Conservation (phyloP, 2,113 vertebrate species). For the Gyps fulvus region DNA sequence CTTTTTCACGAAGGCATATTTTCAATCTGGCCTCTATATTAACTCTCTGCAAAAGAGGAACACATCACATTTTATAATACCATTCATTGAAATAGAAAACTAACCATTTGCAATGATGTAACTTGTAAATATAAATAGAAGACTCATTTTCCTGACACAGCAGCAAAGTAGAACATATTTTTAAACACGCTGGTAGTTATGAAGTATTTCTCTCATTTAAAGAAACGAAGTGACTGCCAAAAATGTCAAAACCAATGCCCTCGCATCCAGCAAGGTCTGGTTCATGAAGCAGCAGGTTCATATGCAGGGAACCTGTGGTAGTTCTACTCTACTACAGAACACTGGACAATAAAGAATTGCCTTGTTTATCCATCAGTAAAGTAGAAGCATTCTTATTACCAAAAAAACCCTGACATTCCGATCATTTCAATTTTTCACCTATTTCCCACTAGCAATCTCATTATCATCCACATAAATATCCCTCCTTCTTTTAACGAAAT, state of each 20-base stretch:
- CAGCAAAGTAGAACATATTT: neutral
- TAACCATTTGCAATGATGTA: neutral
- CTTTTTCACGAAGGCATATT: neutral
- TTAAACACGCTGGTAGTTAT: neutral
- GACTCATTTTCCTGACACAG: neutral
- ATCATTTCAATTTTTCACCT: neutral
- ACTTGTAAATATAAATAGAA: constrained; percentile 42
- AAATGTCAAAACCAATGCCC: neutral
- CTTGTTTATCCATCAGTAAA: neutral
- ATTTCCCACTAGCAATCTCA: neutral
- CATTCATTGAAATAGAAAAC: neutral
- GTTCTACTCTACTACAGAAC: neutral
- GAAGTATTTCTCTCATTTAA: neutral
- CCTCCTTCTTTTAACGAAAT: neutral
- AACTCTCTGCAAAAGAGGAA: constrained; percentile 35
- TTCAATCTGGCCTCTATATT: neutral
- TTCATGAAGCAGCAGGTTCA: neutral
- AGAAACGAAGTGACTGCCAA: neutral
- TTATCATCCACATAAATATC: constrained; percentile 6
- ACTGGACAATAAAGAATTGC: neutral
- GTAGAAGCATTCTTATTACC: neutral
- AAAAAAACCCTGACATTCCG: neutral
- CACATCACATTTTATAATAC: neutral
- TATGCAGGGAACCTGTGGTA: neutral
- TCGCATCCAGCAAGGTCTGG: neutral